These are phyloP conservation scores for Caenorhabditis sp. DNA, from an alignment of 2,888 invertebrate species.

Conservation along the genomic window DNA sequence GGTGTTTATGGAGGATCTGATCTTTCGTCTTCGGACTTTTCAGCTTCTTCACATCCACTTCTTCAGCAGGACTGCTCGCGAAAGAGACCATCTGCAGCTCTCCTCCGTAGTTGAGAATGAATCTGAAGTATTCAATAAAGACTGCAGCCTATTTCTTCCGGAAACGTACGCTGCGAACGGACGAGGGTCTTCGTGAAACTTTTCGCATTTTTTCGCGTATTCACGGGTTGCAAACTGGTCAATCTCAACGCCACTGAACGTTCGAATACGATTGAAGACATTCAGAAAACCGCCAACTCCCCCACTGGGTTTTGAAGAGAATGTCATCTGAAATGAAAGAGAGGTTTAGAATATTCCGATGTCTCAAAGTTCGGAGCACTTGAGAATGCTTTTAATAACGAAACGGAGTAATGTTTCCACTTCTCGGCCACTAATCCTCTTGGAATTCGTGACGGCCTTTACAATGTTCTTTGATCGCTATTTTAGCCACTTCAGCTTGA, in stretches of 20 bases:
- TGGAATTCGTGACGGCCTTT: too few relatives aligned
- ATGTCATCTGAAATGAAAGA: slow-evolving; percentile 8
- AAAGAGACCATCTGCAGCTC: slow-evolving; percentile 1
- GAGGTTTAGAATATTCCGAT: neutral
- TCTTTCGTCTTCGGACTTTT: neutral
- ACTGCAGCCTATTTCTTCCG: neutral
- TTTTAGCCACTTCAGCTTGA: too few relatives aligned
- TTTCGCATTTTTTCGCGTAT: slow-evolving; percentile 18
- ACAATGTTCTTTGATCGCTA: too few relatives aligned
- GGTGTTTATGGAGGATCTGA: slow-evolving; percentile 22
- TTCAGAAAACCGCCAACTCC: neutral
- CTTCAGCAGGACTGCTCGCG: neutral
- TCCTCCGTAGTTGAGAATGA: slow-evolving; percentile 21
- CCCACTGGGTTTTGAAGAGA: slow-evolving; percentile 9
- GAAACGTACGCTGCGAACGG: slow-evolving; percentile 28
- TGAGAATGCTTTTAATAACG: too few relatives aligned
- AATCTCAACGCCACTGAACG: slow-evolving; percentile 8
- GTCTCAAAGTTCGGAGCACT: too few relatives aligned
- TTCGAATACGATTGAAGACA: too few relatives aligned
- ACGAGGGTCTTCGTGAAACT: slow-evolving; percentile 24
- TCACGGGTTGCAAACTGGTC: slow-evolving; percentile 3
- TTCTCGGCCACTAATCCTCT: too few relatives aligned
- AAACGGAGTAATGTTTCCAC: too few relatives aligned
- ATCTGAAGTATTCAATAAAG: neutral
- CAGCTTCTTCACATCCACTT: slow-evolving; percentile 7